Percentiles rank a stretch among this genome's conserved stretches.
Conservation (phyloP, 2,888 invertebrate genomes). For the Pasiphila rectangulata region DNA sequence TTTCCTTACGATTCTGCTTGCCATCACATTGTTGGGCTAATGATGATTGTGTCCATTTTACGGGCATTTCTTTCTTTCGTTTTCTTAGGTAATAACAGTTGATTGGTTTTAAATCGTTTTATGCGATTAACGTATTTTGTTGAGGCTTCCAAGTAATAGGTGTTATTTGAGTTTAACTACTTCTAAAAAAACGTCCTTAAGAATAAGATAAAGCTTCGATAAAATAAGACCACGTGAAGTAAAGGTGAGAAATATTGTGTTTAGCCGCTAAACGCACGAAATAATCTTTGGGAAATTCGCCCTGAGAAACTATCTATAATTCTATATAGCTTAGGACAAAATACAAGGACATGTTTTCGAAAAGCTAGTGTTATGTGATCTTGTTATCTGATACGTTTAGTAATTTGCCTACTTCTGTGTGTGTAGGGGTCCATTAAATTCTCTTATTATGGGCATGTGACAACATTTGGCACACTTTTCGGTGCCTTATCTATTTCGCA, state of each 20-base stretch:
- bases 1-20: slow-evolving; percentile 85
- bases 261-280: too few relatives aligned
- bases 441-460: slow-evolving; percentile 26
- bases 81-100: slow-evolving; percentile 33
- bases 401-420: slow-evolving; percentile 15
- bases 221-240: too few relatives aligned
- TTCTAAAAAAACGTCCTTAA: background rate
- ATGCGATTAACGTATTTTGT: slow-evolving; percentile 38
- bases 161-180: background rate
- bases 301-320: too few relatives aligned
- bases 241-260: too few relatives aligned
- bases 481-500: slow-evolving; percentile 34
- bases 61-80: slow-evolving; percentile 37
- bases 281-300: too few relatives aligned
- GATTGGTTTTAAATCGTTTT: slow-evolving; percentile 27
- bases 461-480: slow-evolving; percentile 37
- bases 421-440: slow-evolving; percentile 42
- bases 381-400: slow-evolving; percentile 13
- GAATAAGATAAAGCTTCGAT: background rate
- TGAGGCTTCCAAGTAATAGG: slow-evolving; percentile 42
- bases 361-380: background rate
- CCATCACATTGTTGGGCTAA: slow-evolving; percentile 83
- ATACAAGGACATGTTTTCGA: background rate
- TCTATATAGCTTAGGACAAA: too few relatives aligned
- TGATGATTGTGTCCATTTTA: slow-evolving; percentile 55